Evolutionary conservation across 2,113 vertebrate species (phyloP), one percentile per base, ranked within the genome.

Genomic region (Leptodactylus fuscus): DNA sequence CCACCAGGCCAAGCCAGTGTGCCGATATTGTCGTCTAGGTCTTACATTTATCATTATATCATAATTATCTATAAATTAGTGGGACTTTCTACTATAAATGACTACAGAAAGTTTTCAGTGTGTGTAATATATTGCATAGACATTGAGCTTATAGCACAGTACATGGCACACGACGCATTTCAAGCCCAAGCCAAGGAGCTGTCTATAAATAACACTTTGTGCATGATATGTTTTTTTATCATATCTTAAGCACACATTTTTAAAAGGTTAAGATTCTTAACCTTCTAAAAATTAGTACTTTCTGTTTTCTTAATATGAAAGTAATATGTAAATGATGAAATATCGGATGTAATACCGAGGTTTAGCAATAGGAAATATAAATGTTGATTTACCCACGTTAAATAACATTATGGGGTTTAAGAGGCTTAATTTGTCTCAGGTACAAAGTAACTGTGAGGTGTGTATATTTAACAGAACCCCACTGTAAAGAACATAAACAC

Each of bases 401-500:
- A 82, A 51, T 69, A 81, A 70, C 62, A 82, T 82, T 82, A 82
- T 34, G 65, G 65, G 62, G 44, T 48, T 82, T 82, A 82, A 82
- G 65, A 70, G 46, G 44, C 81, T 70, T 82, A 82, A 82, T 82
- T 82, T 82, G 65, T 71, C 46, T 70, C 20, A 81, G 69, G 70
- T 83, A 74, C 51, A 83, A 83, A 83, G 69, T 83, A 13, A 74
- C 51, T 83, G 22, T 83, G 27, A 83, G 70, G 70, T 76, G 51
- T 83, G 18, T 76, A 41, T 75, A 76, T 41, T 83, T 74, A 75
- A 83, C 81, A 83, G 82, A 41, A 60, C 51, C 51, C 81, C 67
- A 74, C 81, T 83, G 70, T 83, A 83, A 76, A 83, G 51, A 36
- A 83, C 51, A 83, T 62, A 83, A 83, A 83, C 53, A 62, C 82